A percentile compares a stretch with the other conserved stretches of the same genome.
Evolutionary conservation across 2,888 invertebrate species (phyloP).

Genomic region (Congeria kusceri): DNA sequence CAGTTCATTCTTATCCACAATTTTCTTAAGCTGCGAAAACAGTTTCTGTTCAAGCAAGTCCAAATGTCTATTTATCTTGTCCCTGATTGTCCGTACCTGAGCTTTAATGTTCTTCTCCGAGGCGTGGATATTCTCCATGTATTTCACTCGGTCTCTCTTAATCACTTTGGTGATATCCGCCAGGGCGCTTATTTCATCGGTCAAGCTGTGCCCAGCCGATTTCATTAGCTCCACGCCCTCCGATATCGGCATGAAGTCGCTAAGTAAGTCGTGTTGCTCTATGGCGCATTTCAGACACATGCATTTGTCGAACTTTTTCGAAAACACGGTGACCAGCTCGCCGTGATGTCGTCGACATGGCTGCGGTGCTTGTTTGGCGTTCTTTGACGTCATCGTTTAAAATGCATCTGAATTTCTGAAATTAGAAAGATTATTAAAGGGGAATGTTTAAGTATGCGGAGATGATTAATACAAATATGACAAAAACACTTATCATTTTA

Average conservation of each 20-base stretch:
- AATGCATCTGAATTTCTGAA: too few relatives aligned
- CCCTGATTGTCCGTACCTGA: constrained; percentile 33
- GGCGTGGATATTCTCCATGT: constrained; percentile 30
- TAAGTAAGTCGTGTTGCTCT: constrained; percentile 47
- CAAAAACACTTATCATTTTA: too few relatives aligned
- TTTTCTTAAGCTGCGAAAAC: constrained; percentile 31
- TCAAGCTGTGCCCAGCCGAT: constrained; percentile 31
- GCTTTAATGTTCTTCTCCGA: constrained; percentile 46
- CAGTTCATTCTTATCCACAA: constrained; percentile 34
- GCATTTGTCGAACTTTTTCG: constrained; percentile 35
- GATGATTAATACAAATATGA: too few relatives aligned
- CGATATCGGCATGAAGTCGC: constrained; percentile 58
- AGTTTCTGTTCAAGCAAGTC: constrained; percentile 53
- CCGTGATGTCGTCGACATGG: constrained; percentile 51
- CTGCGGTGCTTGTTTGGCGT: constrained; percentile 1
- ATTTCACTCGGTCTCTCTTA: constrained; percentile 28
- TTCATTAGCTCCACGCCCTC: constrained; percentile 48
- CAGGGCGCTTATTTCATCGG: constrained; percentile 40
- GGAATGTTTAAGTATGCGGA: too few relatives aligned
- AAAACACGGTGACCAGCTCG: constrained; percentile 51
- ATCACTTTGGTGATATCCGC: constrained; percentile 33
- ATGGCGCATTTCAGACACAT: constrained; percentile 64
- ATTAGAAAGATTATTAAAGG: too few relatives aligned
- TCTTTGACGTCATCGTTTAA: background rate
- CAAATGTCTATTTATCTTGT: constrained; percentile 42